These are phyloP conservation scores for Oryzias dopingdopingensis DNA, from an alignment of 2,797 vertebrate genomes.

Conservation along the genomic window DNA sequence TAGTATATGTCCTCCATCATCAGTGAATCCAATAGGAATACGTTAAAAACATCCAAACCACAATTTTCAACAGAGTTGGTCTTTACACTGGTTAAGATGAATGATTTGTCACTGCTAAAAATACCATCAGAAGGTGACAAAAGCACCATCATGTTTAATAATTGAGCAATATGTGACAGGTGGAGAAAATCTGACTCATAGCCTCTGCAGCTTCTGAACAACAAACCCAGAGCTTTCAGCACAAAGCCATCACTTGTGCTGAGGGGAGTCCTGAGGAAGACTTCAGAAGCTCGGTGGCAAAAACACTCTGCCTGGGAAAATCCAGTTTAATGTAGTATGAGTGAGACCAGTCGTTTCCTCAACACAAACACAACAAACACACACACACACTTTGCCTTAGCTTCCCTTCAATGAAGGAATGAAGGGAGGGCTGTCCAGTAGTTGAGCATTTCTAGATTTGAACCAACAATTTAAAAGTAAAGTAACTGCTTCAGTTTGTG, in stretches of 20 bases:
- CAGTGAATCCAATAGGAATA: too few species aligned
- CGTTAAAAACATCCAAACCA: too few species aligned
- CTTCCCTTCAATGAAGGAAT: conserved; percentile 64
- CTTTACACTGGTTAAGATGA: conserved; percentile 20
- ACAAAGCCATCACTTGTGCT: conserved; percentile 58
- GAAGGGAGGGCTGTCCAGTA: conserved; percentile 60
- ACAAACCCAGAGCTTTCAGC: conserved; percentile 61
- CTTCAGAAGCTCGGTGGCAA: conserved; percentile 76
- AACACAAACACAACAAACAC: conserved; percentile 36
- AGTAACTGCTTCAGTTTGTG: too few species aligned
- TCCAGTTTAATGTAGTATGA: conserved; percentile 79
- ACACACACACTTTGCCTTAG: conserved; percentile 58
- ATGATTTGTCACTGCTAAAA: conserved; percentile 50
- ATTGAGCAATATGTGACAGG: conserved; percentile 70
- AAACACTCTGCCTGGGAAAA: conserved; percentile 74
- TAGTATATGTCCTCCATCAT: too few species aligned
- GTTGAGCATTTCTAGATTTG: conserved; percentile 27
- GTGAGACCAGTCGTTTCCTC: conserved; percentile 42
- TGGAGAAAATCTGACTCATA: conserved; percentile 74
- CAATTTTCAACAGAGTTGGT: neutral
- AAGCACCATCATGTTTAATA: conserved; percentile 72
- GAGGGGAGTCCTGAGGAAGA: conserved; percentile 75
- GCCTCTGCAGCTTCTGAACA: conserved; percentile 74
- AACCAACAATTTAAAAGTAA: too few species aligned
- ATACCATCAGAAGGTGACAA: conserved; percentile 59